Base-by-base conservation (phyloP, 2,888 invertebrate species). In the Dione vanillae region DNA sequence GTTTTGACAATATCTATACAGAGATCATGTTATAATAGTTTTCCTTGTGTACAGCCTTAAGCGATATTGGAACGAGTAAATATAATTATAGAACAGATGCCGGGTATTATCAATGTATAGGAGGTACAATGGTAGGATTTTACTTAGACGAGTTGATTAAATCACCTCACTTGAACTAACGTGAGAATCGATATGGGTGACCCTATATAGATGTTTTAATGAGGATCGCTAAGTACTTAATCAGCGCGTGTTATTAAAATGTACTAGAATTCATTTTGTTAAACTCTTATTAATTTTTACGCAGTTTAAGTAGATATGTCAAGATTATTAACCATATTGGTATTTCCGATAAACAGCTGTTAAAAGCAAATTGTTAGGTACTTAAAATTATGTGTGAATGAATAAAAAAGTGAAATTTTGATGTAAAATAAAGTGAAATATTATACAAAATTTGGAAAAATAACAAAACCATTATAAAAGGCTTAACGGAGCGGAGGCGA, bases 1-100 rank as follows among this genome's bases (percentile, higher is more conserved):
- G 10, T 43, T 0, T 6, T 2, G 43, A 8, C 14, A 10, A 14
- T 61, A 61, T 14, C 6, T 43, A 19, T 2, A 45, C 2, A 43
- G 20, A 43, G 43, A 10, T 27, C 43, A 11, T 5, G 43, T 20
- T n/a, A 45, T 43, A 61, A 61, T 61, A 27, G 43, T 1, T 16
- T 8, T 19, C 14, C 9, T 41, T 59, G 40, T 41, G 59, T 59
- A 59, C 43, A 27, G 52, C 61, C 54, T 45, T 16, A 61, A 58
- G 61, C 65, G 43, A 66, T 27, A 66, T 62, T 56, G 69, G 58
- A n/a, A 35, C 61, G 65, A 61, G 62, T 72, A 66, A 70, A 72
- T 64, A 66, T 62, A 70, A 72, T 72, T 67, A 70, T 56, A 47
- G 66, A 67, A 58, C 64, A 67, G 56, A 62, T 70, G 64, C 66